These are phyloP conservation scores for Acanthacorydalis orientalis DNA, from an alignment of 2,888 invertebrate species.

Conservation along the genomic window DNA sequence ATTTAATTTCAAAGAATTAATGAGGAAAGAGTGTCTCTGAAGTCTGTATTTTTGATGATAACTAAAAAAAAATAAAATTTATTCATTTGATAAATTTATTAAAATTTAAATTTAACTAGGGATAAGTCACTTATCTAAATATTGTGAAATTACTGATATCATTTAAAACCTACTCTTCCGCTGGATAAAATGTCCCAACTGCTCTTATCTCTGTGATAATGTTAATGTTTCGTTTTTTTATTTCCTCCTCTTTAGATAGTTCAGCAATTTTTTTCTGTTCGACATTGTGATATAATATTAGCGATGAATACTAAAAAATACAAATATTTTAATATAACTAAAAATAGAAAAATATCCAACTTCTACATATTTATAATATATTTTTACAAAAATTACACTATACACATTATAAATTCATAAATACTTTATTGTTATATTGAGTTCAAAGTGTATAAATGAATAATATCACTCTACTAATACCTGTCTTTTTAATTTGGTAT, in stretches of 20 bases:
- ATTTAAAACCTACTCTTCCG: slow-evolving; percentile 68
- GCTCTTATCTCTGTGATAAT: slow-evolving; percentile 63
- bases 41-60: slow-evolving; percentile 94
- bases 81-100: slow-evolving; percentile 1
- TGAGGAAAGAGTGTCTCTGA: slow-evolving; percentile 64
- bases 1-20: slow-evolving; percentile 48
- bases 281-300: slow-evolving; percentile 77
- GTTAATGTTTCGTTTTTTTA: slow-evolving; percentile 31
- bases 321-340: neutral
- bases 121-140: no score
- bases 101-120: neutral
- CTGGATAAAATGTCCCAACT: slow-evolving; percentile 74
- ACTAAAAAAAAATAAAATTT: slow-evolving; percentile 31
- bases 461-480: slow-evolving; percentile 27
- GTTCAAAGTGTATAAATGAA: neutral
- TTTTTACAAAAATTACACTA: neutral
- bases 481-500: slow-evolving; percentile 64
- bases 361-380: neutral
- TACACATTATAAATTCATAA: neutral
- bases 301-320: slow-evolving; percentile 64
- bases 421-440: no score
- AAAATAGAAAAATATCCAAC: no score
- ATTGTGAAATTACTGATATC: neutral
- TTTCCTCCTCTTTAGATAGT: slow-evolving; percentile 35
- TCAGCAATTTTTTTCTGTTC: slow-evolving; percentile 67